Evolutionary conservation across 1,140 invertebrate genomes (phyloP).

Genomic region (Drosophila busckii): DNA sequence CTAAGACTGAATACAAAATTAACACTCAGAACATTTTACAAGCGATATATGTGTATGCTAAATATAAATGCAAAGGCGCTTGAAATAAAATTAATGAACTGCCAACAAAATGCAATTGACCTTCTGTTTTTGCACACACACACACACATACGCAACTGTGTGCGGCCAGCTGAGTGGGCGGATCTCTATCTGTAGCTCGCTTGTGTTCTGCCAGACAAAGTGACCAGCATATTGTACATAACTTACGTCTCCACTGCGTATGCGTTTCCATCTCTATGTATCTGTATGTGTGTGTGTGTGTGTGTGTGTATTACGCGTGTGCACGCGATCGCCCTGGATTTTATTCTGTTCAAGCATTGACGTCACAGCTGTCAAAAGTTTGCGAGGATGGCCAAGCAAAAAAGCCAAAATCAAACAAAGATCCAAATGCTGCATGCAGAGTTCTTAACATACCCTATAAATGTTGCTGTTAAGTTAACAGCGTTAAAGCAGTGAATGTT

Average conservation of each 20-base stretch:
- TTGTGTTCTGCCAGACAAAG: constrained; percentile 47
- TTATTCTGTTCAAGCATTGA: constrained; percentile 56
- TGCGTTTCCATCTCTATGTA: background rate
- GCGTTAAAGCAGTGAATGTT: too few relatives aligned
- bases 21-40: background rate
- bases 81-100: constrained; percentile 67
- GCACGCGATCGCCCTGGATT: constrained; percentile 55
- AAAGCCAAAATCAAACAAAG: too few relatives aligned
- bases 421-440: too few relatives aligned
- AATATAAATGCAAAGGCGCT: constrained; percentile 37
- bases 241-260: too few relatives aligned
- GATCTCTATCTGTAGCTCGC: constrained; percentile 12
- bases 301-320: constrained; percentile 27
- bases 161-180: constrained; percentile 35
- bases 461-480: too few relatives aligned
- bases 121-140: constrained; percentile 46
- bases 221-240: constrained; percentile 32
- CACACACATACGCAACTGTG: background rate
- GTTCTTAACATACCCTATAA: too few relatives aligned
- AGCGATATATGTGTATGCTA: constrained; percentile 21
- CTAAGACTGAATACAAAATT: constrained; percentile 5
- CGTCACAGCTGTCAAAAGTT: constrained; percentile 49
- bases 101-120: constrained; percentile 69
- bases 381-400: too few relatives aligned
- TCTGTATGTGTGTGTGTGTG: background rate